These are phyloP conservation scores for Cephus spinipes DNA, from an alignment of 2,888 invertebrate species.

Conservation along the genomic window DNA sequence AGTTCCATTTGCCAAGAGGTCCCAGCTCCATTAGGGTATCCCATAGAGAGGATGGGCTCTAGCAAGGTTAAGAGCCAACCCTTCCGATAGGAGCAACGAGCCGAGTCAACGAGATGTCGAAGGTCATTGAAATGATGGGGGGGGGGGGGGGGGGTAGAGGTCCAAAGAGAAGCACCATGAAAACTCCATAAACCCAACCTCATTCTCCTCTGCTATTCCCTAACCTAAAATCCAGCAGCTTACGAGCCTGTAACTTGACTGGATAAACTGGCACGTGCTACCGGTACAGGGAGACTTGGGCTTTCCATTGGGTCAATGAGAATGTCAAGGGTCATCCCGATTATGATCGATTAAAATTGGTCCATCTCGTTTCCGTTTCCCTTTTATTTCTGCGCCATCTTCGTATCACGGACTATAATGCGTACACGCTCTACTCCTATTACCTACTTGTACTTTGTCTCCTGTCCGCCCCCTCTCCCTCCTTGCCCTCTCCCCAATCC, in stretches of 20 bases:
- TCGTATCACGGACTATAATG: background rate
- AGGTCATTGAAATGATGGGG: conserved; percentile 14
- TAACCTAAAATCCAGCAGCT: background rate
- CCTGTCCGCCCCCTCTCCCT: background rate
- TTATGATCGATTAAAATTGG: conserved; percentile 20
- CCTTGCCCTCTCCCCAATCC: background rate
- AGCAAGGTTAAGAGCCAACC: background rate
- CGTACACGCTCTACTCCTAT: background rate
- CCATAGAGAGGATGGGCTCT: background rate
- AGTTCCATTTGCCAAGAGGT: background rate
- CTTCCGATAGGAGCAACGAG: background rate
- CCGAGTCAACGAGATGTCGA: conserved; percentile 4
- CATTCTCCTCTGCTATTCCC: background rate
- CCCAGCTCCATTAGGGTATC: background rate
- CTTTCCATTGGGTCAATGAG: background rate
- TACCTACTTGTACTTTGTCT: background rate
- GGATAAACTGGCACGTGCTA: background rate
- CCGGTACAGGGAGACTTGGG: background rate
- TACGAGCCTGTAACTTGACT: background rate
- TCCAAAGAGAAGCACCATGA: background rate
- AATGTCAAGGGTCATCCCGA: background rate
- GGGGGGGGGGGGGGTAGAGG: background rate
- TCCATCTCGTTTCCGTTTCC: background rate
- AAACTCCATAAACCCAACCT: background rate
- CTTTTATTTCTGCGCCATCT: background rate